Evolutionary conservation across 2,113 vertebrate genomes (phyloP).

Genomic region (Dendrocopos noguchii): DNA sequence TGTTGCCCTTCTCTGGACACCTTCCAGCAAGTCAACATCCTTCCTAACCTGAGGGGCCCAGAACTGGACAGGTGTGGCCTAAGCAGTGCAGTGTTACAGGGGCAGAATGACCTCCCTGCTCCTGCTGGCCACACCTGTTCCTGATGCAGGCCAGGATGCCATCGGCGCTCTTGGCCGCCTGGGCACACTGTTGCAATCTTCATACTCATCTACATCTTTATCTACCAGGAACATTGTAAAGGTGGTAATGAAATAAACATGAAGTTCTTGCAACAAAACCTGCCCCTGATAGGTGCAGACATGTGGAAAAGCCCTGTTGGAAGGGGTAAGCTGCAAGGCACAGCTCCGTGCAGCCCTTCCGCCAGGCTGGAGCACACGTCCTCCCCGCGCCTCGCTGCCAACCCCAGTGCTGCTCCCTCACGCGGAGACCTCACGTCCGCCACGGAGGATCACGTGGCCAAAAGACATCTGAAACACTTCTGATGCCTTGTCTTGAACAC

Average conservation of each 20-base stretch:
- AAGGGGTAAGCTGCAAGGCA: neutral
- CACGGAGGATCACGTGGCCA: neutral
- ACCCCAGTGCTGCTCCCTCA: neutral
- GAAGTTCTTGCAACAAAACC: neutral
- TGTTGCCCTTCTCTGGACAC: too few species aligned
- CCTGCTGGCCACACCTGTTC: too few species aligned
- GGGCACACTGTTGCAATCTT: too few species aligned
- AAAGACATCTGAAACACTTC: neutral
- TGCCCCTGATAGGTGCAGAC: neutral
- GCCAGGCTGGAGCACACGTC: constrained; percentile 29
- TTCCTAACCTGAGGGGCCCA: too few species aligned
- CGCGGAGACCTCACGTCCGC: neutral
- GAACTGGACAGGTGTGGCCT: too few species aligned
- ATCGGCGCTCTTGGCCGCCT: too few species aligned
- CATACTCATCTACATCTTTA: neutral
- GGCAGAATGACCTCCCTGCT: too few species aligned
- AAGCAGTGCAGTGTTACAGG: too few species aligned
- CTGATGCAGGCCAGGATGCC: too few species aligned
- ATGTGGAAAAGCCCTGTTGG: neutral
- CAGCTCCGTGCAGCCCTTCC: neutral
- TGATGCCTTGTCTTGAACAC: neutral
- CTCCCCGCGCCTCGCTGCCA: neutral
- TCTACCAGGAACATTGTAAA: constrained; percentile 14
- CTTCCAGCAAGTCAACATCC: too few species aligned
- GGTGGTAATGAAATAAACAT: neutral